A percentile compares a stretch with the other conserved stretches of the same genome.
Conservation (phyloP, 2,797 vertebrate genomes). For the Cirrhinus mrigala region DNA sequence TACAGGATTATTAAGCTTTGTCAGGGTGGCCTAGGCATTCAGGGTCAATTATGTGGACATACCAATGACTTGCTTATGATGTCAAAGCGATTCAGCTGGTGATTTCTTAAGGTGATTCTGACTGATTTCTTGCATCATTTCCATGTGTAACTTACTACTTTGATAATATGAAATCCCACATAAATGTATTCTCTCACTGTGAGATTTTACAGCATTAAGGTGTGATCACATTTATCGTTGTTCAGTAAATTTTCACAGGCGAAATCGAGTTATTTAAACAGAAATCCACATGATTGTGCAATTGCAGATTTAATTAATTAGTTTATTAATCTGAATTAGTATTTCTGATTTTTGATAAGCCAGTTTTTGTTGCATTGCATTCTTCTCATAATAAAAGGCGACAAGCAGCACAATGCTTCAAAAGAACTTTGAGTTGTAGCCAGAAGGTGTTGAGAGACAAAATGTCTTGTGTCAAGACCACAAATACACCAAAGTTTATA, state of each 20-base stretch:
- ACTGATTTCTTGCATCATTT: neutral
- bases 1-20: neutral
- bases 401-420: conserved; percentile 2
- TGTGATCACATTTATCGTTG: neutral
- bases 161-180: neutral
- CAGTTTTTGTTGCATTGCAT: neutral
- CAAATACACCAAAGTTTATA: conserved; percentile 5
- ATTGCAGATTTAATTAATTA: neutral
- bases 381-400: neutral
- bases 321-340: neutral
- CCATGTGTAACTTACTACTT: neutral
- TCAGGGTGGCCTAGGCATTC: neutral
- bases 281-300: neutral
- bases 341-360: conserved; percentile 5
- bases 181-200: neutral
- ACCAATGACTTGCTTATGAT: neutral
- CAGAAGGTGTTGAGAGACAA: neutral
- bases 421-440: neutral
- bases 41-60: conserved; percentile 5
- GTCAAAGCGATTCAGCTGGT: neutral
- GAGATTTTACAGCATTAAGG: neutral
- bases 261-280: neutral
- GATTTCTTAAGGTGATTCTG: neutral
- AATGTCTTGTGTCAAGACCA: conserved; percentile 10
- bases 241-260: too few species aligned